Evolutionary conservation across 1,140 invertebrate species (phyloP), one percentile per base, ranked within the genome.

Genomic region (Bombyx mandarina): DNA sequence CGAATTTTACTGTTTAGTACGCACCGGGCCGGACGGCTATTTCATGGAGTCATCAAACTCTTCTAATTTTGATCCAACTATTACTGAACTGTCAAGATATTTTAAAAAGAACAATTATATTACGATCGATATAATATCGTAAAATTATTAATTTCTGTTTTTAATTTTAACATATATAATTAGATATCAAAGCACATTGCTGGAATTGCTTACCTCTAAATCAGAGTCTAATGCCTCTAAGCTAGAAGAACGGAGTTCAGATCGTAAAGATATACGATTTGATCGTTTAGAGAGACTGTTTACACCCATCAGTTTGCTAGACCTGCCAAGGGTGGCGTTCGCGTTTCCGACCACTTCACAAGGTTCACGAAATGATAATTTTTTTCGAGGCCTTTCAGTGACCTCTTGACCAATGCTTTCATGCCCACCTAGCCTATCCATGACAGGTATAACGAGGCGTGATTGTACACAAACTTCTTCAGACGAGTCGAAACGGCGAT

Each of bases 351-450:
- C 89, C n/a, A 94, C 92, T 81, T 94, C 94, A 54, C 53, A 54
- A 1, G 95, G 95, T 69, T 96, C 94, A 57, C 94, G 91, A 74
- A 96, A 96, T 0, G 94, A 95, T 1, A 96, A 85, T 71, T 96
- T 96, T 79, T 96, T 96, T 26, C 94, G 88, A 0, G 94, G 94
- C 64, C 92, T 90, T 55, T 93, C 91, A 18, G 88, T 86, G 43
- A 77, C 80, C 59, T 90, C 85, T 67, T 79, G 67, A 60, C 75
- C 73, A 71, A 70, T 82, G 69, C 63, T 70, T 61, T 78, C 87
- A 73, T 69, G 79, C 62, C 55, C 66, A 66, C 68, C 67, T 52
- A 72, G 61, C 70, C 72, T 89, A 66, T 77, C 80, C 63, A 74
- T 62, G 69, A 88, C 63, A 56, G 85, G 77, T 71, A 90, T 69